Percentiles rank a stretch among this genome's conserved stretches.
These are phyloP conservation scores for Drosophila pegasa DNA, from an alignment of 2,888 invertebrate species.

Conservation along the genomic window DNA sequence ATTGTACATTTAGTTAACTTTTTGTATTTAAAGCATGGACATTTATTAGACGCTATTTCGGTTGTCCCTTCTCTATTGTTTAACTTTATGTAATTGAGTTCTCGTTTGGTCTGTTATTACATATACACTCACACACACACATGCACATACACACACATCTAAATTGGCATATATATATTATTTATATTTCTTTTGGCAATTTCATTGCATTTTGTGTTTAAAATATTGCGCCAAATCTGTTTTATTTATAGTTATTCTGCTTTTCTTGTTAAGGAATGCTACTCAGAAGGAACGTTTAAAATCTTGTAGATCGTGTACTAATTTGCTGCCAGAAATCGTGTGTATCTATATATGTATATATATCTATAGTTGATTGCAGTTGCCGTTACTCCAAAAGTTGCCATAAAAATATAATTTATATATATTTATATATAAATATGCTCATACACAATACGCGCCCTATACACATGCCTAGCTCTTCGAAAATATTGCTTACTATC, in stretches of 20 bases:
- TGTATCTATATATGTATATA: slow-evolving; percentile 9
- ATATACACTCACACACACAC: not conserved
- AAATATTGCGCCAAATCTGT: slow-evolving; percentile 40
- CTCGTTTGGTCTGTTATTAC: slow-evolving; percentile 23
- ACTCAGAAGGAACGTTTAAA: slow-evolving; percentile 35
- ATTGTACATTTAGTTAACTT: slow-evolving; percentile 79
- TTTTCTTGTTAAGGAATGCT: slow-evolving; percentile 44
- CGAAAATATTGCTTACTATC: slow-evolving; percentile 74
- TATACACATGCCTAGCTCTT: slow-evolving; percentile 21
- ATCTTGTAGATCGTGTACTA: slow-evolving; percentile 21
- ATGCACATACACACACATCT: not conserved
- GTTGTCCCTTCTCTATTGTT: slow-evolving; percentile 49
- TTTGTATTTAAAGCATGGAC: slow-evolving; percentile 73
- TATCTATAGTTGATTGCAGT: slow-evolving; percentile 41
- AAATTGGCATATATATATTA: slow-evolving; percentile 9
- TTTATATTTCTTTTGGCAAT: slow-evolving; percentile 46
- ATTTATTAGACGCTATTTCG: slow-evolving; percentile 37
- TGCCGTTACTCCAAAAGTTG: slow-evolving; percentile 31
- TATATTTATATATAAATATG: slow-evolving; percentile 29
- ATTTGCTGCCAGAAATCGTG: slow-evolving; percentile 13
- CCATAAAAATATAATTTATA: slow-evolving; percentile 47
- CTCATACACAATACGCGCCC: slow-evolving; percentile 30
- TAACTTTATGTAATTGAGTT: slow-evolving; percentile 62
- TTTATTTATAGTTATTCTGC: slow-evolving; percentile 37
- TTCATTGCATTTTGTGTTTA: slow-evolving; percentile 47